These are phyloP conservation scores for Microplitis manilae DNA, from an alignment of 2,888 invertebrate species.

Conservation along the genomic window DNA sequence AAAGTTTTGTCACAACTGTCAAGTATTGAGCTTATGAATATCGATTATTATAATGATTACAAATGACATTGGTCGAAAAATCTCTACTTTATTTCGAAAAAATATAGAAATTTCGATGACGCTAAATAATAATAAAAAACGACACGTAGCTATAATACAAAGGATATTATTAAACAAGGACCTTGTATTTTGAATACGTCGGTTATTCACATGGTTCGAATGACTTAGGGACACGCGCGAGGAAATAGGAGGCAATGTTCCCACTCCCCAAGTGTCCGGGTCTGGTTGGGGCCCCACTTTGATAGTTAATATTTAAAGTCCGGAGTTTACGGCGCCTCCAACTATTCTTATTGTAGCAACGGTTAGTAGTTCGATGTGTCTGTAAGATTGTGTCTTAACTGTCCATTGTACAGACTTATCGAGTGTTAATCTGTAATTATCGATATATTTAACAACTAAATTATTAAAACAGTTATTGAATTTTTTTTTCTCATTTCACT, in stretches of 20 bases:
- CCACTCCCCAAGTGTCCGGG: slow-evolving; percentile 48
- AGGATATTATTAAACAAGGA: slow-evolving; percentile 12
- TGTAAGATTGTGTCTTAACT: slow-evolving; percentile 43
- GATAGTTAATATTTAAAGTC: slow-evolving; percentile 67
- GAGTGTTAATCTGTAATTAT: slow-evolving; percentile 5
- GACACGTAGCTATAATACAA: not conserved
- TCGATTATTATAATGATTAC: not conserved
- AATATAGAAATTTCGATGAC: not conserved
- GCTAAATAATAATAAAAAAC: not conserved
- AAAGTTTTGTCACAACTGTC: not conserved
- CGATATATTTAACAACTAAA: not conserved
- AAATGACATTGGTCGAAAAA: not conserved
- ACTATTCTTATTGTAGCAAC: slow-evolving; percentile 69
- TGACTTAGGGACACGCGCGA: slow-evolving; percentile 34
- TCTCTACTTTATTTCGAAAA: not conserved
- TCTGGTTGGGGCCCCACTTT: slow-evolving; percentile 62
- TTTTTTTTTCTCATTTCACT: not conserved
- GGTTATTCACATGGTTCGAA: slow-evolving; percentile 25
- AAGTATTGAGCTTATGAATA: not conserved
- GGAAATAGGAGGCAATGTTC: slow-evolving; percentile 41
- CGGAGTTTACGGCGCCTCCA: slow-evolving; percentile 59
- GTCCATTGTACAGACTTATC: slow-evolving; percentile 48
- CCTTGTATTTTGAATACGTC: slow-evolving; percentile 39
- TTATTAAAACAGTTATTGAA: not conserved
- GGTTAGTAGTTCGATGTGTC: slow-evolving; percentile 63